Evolutionary conservation across 2,113 vertebrate species (phyloP), one percentile per base, ranked within the genome.

Genomic region (Opisthocomus hoazin): DNA sequence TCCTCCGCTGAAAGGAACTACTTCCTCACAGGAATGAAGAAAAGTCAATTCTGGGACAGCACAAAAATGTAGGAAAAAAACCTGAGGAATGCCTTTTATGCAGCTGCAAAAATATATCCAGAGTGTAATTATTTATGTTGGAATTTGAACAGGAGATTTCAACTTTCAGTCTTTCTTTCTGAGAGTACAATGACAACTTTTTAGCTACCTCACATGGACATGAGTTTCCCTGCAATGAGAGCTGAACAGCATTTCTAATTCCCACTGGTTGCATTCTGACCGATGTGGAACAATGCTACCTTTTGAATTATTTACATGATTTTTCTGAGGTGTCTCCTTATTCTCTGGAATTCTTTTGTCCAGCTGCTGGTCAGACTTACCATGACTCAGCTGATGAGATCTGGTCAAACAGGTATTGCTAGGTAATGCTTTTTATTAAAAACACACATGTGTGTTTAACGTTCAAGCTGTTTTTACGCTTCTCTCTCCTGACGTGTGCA

Each of bases 71-170:
- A 77, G 75, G 57, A 48, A 27, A 89, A 80, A 43, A 85, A 61
- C 66, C 66, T n/a, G 37, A 83, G 41, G 36, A 93, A 77, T 69
- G 16, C 9, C 86, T 87, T 69, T 69, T n/a, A 79, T 53, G n/a
- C 41, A 57, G 57, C 22, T 80, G 57, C 70, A 93, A 41, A 53
- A 85, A 65, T 65, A 39, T 39, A 76, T 37, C 8, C n/a, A 45
- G 12, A 83, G 12, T 45, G 27, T 89, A 79, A 87, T 41, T 75
- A 61, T 79, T 95, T 91, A 45, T 68, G 43, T 8, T 90, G 58
- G 58, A 83, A 86, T 93, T 76, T 70, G 46, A 77, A 58, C 21
- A 90, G 43, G 36, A 94, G 20, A 61, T 76, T 94, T 68, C 61
- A 82, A 2, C 12, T 69, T 73, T 19, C 41, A 54, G 0, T 61